Evolutionary conservation across 2,888 invertebrate species (phyloP), one percentile per base, ranked within the genome.

Genomic region (Chaetoderma sp.): DNA sequence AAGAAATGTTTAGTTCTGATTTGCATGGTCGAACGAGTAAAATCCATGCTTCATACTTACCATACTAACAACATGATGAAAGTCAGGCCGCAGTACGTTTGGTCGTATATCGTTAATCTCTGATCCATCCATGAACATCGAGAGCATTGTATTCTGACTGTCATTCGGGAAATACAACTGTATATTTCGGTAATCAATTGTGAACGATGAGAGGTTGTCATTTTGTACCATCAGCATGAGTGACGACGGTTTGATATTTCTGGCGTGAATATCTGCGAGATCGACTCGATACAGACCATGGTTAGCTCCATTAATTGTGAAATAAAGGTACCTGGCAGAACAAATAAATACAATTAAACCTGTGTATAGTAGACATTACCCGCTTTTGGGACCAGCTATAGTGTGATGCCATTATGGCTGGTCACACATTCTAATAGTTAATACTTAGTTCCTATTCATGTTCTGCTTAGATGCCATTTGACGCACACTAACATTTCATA

Each of bases 181-280:
- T 80, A 94, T 94, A 82, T 93, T 93, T 0, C 91, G 90, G 76
- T 93, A 92, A 81, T 95, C 95, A 0, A 95, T 91, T 0, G 93
- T 91, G 79, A 95, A 94, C 0, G 94, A 92, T 4, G 92, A 92
- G n/a, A 95, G 87, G 77, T 92, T 88, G 0, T 90, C 87, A 71
- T 92, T 73, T 4, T 72, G 65, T 4, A 84, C 72, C 23, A 84
- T 76, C 28, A 52, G 52, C 32, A 32, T 28, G 16, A 28, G 16
- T n/a, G n/a, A n/a, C 16, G 8, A 8, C 13, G 30, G 27, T 4
- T 3, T 3, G 60, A 32, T 71, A 63, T 18, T 21, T 13, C 30
- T 4, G 16, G 18, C 30, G 4, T 88, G 89, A 0, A 91, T 91
- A 75, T 92, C 92, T 0, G 92, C 91, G 49, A 94, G 87, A 79